These are phyloP conservation scores for Thereva unica DNA, from an alignment of 2,888 invertebrate genomes.

Conservation along the genomic window DNA sequence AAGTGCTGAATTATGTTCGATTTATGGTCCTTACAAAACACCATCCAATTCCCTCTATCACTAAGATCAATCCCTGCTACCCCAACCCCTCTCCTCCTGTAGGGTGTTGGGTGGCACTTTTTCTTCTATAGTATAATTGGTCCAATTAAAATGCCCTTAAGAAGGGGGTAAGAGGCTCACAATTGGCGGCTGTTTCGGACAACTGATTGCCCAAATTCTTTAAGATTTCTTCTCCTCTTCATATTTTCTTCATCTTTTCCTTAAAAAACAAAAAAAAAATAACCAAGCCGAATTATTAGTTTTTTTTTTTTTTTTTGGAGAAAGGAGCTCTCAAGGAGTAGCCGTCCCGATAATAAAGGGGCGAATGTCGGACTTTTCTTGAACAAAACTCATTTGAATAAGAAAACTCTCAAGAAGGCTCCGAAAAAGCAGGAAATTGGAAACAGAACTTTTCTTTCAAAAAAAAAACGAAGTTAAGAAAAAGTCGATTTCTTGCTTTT, in stretches of 20 bases:
- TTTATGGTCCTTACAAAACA: constrained; percentile 28
- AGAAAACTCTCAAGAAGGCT: constrained; percentile 12
- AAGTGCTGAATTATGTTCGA: constrained; percentile 37
- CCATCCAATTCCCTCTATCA: constrained; percentile 32
- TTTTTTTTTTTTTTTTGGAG: constrained; percentile 12
- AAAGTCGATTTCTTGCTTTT: constrained; percentile 30
- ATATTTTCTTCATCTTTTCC: background rate
- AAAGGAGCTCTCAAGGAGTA: constrained; percentile 26
- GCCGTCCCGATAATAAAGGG: constrained; percentile 28
- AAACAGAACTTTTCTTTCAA: constrained; percentile 25
- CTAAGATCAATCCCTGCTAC: constrained; percentile 14
- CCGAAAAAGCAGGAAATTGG: constrained; percentile 25
- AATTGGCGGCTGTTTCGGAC: constrained; percentile 21
- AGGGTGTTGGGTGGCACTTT: constrained; percentile 12
- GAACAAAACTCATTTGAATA: constrained; percentile 35
- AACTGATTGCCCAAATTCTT: constrained; percentile 28
- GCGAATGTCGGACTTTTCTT: constrained; percentile 26
- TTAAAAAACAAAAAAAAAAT: constrained; percentile 7
- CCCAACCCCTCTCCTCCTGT: too few relatives aligned
- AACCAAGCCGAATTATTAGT: constrained; percentile 32
- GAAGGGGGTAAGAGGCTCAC: constrained; percentile 19
- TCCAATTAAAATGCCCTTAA: constrained; percentile 41
- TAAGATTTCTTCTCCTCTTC: constrained; percentile 5
- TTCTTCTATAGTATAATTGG: constrained; percentile 39
- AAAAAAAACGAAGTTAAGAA: background rate